These are phyloP conservation scores for Sphaeramia orbicularis DNA, from an alignment of 2,797 vertebrate species.

Conservation along the genomic window DNA sequence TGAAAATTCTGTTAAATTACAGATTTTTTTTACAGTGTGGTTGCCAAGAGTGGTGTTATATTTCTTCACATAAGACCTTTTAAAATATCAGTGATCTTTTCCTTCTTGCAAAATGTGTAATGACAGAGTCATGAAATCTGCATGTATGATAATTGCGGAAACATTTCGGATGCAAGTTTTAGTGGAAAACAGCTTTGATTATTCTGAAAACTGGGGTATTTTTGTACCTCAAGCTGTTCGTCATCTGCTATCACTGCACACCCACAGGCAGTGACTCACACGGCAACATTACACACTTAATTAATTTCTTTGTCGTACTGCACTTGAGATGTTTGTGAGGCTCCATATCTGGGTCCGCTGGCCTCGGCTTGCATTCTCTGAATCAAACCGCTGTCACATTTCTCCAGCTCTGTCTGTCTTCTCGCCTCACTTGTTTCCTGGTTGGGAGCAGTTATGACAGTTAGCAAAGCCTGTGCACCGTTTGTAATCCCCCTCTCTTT, in stretches of 20 bases:
- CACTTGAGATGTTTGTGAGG: constrained; percentile 6
- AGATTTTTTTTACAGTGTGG: too few relatives aligned
- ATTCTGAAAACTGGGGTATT: constrained; percentile 35
- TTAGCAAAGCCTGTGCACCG: constrained; percentile 27
- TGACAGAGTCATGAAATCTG: too few relatives aligned
- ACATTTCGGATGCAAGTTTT: background rate
- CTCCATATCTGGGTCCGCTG: background rate
- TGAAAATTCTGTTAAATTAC: too few relatives aligned
- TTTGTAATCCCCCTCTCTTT: constrained; percentile 31
- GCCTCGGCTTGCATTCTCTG: background rate
- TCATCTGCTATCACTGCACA: constrained; percentile 45
- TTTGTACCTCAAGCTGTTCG: constrained; percentile 54
- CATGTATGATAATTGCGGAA: too few relatives aligned
- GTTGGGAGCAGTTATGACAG: constrained; percentile 44
- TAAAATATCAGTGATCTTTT: too few relatives aligned
- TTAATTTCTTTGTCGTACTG: constrained; percentile 25
- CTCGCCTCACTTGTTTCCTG: constrained; percentile 39
- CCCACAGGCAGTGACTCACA: constrained; percentile 47
- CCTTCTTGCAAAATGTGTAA: too few relatives aligned
- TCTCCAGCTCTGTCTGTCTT: constrained; percentile 24
- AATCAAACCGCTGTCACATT: constrained; percentile 21
- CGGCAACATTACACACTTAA: constrained; percentile 38
- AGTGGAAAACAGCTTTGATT: background rate
- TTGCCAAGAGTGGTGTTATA: too few relatives aligned
- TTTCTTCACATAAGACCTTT: too few relatives aligned